Conservation (phyloP, 2,113 vertebrate species). For the Collichthys lucidus region DNA sequence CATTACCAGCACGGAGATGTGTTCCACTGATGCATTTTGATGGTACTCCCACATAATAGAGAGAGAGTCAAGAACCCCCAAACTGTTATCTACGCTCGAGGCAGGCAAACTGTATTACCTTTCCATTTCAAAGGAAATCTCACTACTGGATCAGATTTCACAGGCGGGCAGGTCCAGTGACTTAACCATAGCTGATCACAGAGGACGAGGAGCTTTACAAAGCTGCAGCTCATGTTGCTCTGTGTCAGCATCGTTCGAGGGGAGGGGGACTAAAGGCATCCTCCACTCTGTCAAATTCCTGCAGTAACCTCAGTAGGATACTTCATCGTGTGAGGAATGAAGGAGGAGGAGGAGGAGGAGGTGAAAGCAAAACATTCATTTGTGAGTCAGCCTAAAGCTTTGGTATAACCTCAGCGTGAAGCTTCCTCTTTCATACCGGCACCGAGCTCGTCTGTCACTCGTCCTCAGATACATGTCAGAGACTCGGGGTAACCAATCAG, state of each 20-base stretch:
- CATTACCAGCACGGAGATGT: conserved; percentile 64
- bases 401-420: conserved; percentile 21
- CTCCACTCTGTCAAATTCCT: conserved; percentile 54
- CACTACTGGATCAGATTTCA: conserved; percentile 70
- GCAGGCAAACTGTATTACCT: conserved; percentile 69
- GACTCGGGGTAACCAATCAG: neutral
- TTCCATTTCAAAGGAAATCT: conserved; percentile 75
- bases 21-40: conserved; percentile 63
- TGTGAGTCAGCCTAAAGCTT: conserved; percentile 51
- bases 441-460: neutral
- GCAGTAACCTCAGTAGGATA: conserved; percentile 61
- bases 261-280: conserved; percentile 43
- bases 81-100: conserved; percentile 65
- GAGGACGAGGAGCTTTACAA: conserved; percentile 62
- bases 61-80: conserved; percentile 52
- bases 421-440: neutral
- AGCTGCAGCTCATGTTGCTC: conserved; percentile 75
- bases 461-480: neutral
- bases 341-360: conserved; percentile 41
- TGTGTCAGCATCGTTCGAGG: conserved; percentile 62
- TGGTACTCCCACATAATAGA: conserved; percentile 59
- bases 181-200: conserved; percentile 74
- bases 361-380: conserved; percentile 42
- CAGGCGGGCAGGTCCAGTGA: conserved; percentile 56
- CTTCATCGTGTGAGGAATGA: conserved; percentile 44